Base-by-base conservation (phyloP, 1,140 invertebrate species). In the Melipona quadrifasciata region DNA sequence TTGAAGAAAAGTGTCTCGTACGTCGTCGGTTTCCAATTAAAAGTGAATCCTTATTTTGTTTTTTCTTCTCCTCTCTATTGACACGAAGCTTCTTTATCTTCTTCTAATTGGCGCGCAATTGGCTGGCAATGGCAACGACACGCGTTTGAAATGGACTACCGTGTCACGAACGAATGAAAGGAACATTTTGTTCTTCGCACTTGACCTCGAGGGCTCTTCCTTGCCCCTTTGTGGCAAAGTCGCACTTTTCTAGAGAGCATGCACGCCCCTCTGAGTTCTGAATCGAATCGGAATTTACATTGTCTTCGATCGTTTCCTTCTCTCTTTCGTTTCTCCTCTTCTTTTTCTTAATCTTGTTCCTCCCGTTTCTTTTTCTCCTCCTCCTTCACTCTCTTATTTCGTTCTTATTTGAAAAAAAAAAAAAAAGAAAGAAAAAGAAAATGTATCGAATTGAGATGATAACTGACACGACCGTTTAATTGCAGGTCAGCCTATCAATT, bases 401-500 rank as follows among this genome's bases (percentile, higher is more conserved):
- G 34, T 47, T 67, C n/a, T n/a, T n/a, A n/a, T 61, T 1, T 12
- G 3, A 61, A 61, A 61, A n/a, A 61, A n/a, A 11, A 53, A 53
- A 16, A 51, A 57, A 21, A 57, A 58, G 21, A 3, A 58, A 58
- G 24, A 17, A 17, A 12, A 61, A 61, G 58, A 2, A 61, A 5
- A n/a, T 0, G 21, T 24, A 70, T 70, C 5, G 21, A 39, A 5
- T 16, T 39, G 6, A 11, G 14, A 39, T 14, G 2, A n/a, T n/a
- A n/a, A 17, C 14, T 57, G 19, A 78, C 0, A 61, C 5, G n/a
- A 61, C 31, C 39, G 21, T 77, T 55, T 39, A 39, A 85, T 93
- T 95, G 72, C 94, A 98, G 97, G 97, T 98, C 94, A 99, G 98
- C 93, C 96, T 99, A 90, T 99, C 98, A 92, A 99, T 99, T 95